Evolutionary conservation across 2,888 invertebrate species (phyloP).

Genomic region (Drosophila neotestacea): DNA sequence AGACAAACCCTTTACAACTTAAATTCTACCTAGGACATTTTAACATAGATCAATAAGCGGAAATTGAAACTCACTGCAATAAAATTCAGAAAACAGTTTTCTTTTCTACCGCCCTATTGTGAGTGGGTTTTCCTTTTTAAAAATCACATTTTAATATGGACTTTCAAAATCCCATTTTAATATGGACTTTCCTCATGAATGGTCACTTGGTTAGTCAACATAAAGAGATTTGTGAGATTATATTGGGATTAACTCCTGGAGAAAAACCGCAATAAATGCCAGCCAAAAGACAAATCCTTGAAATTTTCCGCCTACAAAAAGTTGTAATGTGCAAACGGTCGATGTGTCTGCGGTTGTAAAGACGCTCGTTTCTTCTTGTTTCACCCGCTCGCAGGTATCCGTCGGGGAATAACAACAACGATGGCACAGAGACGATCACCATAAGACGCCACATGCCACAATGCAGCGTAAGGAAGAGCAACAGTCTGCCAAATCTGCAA

Average conservation of each 20-base stretch:
- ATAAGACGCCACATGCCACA: conserved; percentile 86
- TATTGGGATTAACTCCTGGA: background rate
- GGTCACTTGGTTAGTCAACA: background rate
- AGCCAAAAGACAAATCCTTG: conserved; percentile 25
- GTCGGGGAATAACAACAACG: conserved; percentile 90
- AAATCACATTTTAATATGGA: background rate
- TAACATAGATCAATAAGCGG: background rate
- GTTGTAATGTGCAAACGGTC: conserved; percentile 53
- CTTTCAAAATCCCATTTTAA: background rate
- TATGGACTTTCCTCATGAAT: background rate
- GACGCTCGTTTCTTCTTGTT: conserved; percentile 75
- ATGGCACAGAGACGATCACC: conserved; percentile 85
- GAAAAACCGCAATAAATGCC: conserved; percentile 17
- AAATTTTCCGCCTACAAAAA: conserved; percentile 53
- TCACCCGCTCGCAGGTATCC: conserved; percentile 88
- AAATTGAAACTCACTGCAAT: background rate
- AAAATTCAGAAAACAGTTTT: background rate
- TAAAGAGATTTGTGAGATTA: background rate
- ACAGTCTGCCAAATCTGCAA: conserved; percentile 91
- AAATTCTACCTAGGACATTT: background rate
- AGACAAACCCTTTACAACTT: too few relatives aligned
- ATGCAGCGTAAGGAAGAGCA: conserved; percentile 89
- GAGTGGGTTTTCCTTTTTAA: background rate
- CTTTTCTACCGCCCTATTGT: too few relatives aligned
- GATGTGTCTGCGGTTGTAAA: conserved; percentile 74